Evolutionary conservation across 2,888 invertebrate genomes (phyloP).

Genomic region (Pristionchus fissidentatus): DNA sequence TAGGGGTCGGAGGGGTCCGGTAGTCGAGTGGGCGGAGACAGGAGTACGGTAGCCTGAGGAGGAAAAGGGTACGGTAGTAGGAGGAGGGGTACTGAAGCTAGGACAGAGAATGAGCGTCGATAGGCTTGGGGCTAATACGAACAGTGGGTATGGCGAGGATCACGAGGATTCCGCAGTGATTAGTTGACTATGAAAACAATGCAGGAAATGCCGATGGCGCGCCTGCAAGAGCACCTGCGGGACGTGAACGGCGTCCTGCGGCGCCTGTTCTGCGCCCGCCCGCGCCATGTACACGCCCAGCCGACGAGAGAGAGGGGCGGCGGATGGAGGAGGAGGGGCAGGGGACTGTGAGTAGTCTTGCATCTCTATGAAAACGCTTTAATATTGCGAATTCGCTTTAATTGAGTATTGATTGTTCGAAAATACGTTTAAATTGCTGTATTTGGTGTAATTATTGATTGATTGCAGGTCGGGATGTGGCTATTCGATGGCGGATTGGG

Average conservation of each 20-base stretch:
- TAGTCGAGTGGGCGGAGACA: neutral
- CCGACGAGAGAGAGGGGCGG: neutral
- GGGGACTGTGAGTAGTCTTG: slow-evolving; percentile 39
- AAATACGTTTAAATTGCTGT: neutral
- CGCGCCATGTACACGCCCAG: slow-evolving; percentile 8
- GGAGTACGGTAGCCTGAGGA: neutral
- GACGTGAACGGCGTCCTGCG: slow-evolving; percentile 31
- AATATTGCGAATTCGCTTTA: neutral
- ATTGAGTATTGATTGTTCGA: neutral
- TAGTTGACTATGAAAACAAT: too few species aligned
- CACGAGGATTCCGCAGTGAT: too few species aligned
- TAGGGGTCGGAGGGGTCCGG: neutral
- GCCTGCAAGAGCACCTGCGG: neutral
- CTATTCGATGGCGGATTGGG: neutral
- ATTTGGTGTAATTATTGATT: neutral
- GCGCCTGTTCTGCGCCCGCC: neutral
- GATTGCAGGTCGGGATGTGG: slow-evolving; percentile 2
- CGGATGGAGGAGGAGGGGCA: slow-evolving; percentile 24
- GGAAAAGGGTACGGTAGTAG: neutral
- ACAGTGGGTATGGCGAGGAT: too few species aligned
- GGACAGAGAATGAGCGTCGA: too few species aligned
- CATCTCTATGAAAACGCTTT: too few species aligned
- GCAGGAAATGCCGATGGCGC: slow-evolving; percentile 28
- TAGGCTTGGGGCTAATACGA: too few species aligned
- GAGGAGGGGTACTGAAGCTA: neutral